Conservation (phyloP, 2,797 vertebrate genomes). For the Cyclopterus lumpus region DNA sequence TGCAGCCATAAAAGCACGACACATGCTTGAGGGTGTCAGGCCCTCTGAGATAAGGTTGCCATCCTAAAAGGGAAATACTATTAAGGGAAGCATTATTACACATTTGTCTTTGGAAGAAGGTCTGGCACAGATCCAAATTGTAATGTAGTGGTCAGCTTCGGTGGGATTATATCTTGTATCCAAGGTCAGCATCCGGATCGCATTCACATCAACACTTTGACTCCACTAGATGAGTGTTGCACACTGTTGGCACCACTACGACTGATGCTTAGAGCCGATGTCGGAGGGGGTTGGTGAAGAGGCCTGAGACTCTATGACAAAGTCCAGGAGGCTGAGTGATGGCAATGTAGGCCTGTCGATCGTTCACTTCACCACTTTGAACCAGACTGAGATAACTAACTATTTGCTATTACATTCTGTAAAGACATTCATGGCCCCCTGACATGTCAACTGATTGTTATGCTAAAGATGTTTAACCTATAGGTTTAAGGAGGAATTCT, state of each 20-base stretch:
- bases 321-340: conserved; percentile 23
- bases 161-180: conserved; percentile 21
- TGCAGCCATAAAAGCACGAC: conserved; percentile 23
- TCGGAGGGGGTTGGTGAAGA: conserved; percentile 24
- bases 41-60: conserved; percentile 27
- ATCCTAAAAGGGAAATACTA: conserved; percentile 42
- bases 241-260: conserved; percentile 24
- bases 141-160: conserved; percentile 18
- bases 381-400: background rate
- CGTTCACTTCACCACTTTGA: background rate
- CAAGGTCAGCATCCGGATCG: conserved; percentile 39
- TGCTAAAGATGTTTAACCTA: too few relatives aligned
- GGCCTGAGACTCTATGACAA: conserved; percentile 34
- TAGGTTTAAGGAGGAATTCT: too few relatives aligned
- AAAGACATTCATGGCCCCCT: background rate
- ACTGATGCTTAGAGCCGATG: conserved; percentile 26
- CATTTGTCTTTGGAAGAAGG: conserved; percentile 34
- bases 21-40: conserved; percentile 29
- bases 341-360: background rate
- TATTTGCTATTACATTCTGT: background rate
- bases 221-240: conserved; percentile 34
- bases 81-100: conserved; percentile 33
- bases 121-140: conserved; percentile 18
- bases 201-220: conserved; percentile 44
- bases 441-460: background rate